These are phyloP conservation scores for Chrysina gloriosa DNA, from an alignment of 2,888 invertebrate genomes.

Conservation along the genomic window DNA sequence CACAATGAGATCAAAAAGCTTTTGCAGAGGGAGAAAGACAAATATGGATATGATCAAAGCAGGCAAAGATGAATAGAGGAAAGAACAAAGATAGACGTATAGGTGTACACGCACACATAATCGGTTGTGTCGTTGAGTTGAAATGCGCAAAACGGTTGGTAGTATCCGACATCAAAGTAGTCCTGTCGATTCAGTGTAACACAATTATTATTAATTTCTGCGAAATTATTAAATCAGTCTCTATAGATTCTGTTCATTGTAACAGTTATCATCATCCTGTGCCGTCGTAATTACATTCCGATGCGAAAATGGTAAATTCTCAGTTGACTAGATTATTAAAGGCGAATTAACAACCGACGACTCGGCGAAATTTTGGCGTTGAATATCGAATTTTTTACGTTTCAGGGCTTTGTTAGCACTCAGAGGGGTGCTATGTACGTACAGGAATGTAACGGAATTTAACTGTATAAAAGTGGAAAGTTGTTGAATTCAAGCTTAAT, in stretches of 20 bases:
- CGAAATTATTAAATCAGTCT: conserved; percentile 64
- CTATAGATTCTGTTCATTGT: conserved; percentile 57
- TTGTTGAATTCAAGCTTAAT: conserved; percentile 8
- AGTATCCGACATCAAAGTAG: conserved; percentile 61
- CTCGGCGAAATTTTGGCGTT: conserved; percentile 30
- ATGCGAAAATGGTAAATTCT: conserved; percentile 45
- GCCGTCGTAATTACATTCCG: conserved; percentile 60
- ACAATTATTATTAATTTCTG: conserved; percentile 65
- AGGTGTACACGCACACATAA: conserved; percentile 13
- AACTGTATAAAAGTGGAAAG: conserved; percentile 7
- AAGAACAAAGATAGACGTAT: conserved; percentile 14
- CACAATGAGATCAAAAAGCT: conserved; percentile 16
- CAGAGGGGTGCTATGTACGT: not conserved
- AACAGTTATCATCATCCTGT: conserved; percentile 55
- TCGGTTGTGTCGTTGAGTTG: conserved; percentile 49
- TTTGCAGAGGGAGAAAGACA: not conserved
- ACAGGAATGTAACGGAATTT: conserved; percentile 15
- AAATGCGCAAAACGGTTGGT: conserved; percentile 55
- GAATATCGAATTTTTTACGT: conserved; percentile 21
- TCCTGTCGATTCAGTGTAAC: conserved; percentile 61
- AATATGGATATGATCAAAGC: conserved; percentile 14
- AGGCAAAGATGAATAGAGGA: conserved; percentile 1
- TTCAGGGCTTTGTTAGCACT: not conserved
- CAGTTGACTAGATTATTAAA: conserved; percentile 42
- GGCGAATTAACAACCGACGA: conserved; percentile 37